Percentiles rank a stretch among this genome's conserved stretches.
These are phyloP conservation scores for Physella acuta DNA, from an alignment of 1,140 invertebrate genomes.

Conservation along the genomic window DNA sequence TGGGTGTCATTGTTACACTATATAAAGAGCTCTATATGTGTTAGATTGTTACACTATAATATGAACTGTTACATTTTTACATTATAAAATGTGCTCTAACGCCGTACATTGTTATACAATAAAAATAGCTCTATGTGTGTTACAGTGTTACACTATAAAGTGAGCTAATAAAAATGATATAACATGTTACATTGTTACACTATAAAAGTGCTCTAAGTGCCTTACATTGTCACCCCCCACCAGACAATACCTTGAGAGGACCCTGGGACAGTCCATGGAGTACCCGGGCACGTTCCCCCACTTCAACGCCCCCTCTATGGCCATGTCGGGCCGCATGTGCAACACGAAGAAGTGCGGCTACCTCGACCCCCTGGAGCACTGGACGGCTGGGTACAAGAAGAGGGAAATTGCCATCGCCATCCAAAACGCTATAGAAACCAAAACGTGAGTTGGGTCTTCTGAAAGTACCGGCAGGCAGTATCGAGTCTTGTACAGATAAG, in stretches of 20 bases:
- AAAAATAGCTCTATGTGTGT: not conserved
- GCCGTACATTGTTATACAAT: not conserved
- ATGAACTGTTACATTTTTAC: not conserved
- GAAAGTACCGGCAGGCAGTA: too few species aligned
- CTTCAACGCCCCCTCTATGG: not conserved
- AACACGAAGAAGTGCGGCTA: not conserved
- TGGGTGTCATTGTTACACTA: too few species aligned
- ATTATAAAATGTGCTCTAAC: not conserved
- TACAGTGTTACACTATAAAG: not conserved
- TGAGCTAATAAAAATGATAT: not conserved
- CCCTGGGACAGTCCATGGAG: not conserved
- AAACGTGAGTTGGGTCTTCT: too few species aligned
- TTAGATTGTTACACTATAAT: too few species aligned
- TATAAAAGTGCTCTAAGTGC: not conserved
- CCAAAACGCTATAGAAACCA: too few species aligned
- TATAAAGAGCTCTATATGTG: too few species aligned
- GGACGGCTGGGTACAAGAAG: not conserved
- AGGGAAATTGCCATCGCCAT: too few species aligned
- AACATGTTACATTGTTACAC: not conserved
- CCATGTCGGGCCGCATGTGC: not conserved
- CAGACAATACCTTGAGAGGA: conserved; percentile 8
- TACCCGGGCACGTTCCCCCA: conserved; percentile 17
- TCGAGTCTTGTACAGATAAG: too few species aligned
- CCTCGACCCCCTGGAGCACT: not conserved
- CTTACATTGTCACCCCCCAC: not conserved